These are phyloP conservation scores for Toxotes lorentzi DNA, from an alignment of 2,797 vertebrate genomes.

Conservation along the genomic window DNA sequence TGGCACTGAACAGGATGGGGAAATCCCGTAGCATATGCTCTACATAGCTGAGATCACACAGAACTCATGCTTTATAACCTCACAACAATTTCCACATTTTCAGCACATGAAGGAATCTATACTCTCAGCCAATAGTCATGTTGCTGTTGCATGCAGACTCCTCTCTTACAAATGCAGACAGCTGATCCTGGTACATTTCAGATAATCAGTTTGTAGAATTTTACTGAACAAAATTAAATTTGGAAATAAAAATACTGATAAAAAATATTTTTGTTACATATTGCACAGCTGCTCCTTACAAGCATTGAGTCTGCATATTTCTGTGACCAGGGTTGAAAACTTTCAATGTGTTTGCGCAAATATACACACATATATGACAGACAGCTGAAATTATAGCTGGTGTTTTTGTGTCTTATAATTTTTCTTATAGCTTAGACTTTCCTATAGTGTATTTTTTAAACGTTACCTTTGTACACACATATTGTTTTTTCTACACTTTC, in stretches of 20 bases:
- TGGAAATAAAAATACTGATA: neutral
- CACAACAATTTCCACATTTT: conserved; percentile 48
- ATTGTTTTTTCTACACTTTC: neutral
- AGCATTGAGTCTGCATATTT: conserved; percentile 17
- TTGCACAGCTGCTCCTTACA: neutral
- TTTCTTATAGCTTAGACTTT: conserved; percentile 22
- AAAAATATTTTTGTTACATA: neutral
- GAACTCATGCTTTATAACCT: conserved; percentile 58
- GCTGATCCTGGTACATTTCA: conserved; percentile 5
- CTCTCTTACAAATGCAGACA: neutral
- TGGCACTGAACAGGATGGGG: conserved; percentile 64
- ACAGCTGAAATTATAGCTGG: conserved; percentile 30
- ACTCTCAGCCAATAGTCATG: conserved; percentile 15
- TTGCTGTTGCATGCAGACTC: conserved; percentile 2
- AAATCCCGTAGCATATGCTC: conserved; percentile 71
- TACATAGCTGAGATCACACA: conserved; percentile 67
- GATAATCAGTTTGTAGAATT: conserved; percentile 7
- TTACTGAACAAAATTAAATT: neutral
- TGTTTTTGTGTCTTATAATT: conserved; percentile 6
- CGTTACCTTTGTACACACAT: neutral
- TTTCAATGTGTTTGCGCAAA: neutral
- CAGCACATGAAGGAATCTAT: neutral
- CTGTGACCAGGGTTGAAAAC: neutral
- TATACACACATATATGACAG: neutral
- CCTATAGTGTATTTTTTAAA: neutral